A percentile compares a stretch with the other conserved stretches of the same genome.
phyloP scores from a whole-genome alignment of 2,113 vertebrate species.

The Pionites leucogaster region DNA sequence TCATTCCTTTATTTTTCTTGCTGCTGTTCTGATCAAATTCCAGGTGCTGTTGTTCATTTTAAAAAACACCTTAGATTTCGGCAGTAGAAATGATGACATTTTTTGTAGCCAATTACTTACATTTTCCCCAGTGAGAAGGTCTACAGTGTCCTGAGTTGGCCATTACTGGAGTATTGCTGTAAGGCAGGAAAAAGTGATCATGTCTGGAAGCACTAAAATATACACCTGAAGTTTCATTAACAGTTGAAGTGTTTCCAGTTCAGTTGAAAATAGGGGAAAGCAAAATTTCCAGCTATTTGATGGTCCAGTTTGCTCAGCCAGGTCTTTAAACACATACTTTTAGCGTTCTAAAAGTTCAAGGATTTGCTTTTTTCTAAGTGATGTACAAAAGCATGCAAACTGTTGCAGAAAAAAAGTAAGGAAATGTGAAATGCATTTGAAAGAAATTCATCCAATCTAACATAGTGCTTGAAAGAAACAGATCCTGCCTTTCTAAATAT shows the following conservation, averaged over 20 bases:
- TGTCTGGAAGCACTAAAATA: background rate
- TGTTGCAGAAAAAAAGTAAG: background rate
- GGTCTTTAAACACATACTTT: background rate
- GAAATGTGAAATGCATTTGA: background rate
- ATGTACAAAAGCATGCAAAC: background rate
- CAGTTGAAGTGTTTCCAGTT: background rate
- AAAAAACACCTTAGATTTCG: background rate
- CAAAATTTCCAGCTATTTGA: background rate
- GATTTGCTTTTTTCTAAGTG: background rate
- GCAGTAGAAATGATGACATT: background rate
- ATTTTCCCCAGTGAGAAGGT: background rate
- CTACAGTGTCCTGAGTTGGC: background rate
- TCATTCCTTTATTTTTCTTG: background rate
- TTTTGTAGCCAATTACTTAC: background rate
- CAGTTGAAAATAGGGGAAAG: background rate
- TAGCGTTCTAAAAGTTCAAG: background rate
- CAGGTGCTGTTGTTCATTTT: background rate
- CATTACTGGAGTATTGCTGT: background rate
- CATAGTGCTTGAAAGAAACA: background rate
- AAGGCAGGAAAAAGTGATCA: background rate
- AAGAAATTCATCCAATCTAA: background rate
- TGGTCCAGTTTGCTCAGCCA: background rate
- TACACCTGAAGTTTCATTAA: background rate
- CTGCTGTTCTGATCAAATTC: background rate
- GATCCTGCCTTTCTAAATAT: background rate